Evolutionary conservation across 2,797 vertebrate species (phyloP).

Genomic region (Botia kubotai): DNA sequence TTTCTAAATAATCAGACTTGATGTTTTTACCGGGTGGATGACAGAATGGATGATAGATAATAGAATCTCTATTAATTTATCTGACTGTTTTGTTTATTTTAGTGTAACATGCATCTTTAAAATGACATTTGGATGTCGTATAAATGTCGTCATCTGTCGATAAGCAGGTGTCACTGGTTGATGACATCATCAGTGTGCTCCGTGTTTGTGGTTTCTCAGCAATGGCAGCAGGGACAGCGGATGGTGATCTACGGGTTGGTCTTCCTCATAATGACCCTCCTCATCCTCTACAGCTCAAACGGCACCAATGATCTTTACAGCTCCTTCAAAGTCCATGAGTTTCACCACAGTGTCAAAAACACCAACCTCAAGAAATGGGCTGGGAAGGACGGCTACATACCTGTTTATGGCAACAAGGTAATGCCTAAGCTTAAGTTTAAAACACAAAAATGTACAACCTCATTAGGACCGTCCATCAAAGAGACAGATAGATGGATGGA

Average conservation of each 20-base stretch:
- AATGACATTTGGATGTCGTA: not conserved
- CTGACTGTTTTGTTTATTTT: too few relatives aligned
- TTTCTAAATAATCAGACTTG: too few relatives aligned
- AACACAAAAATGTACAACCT: too few relatives aligned
- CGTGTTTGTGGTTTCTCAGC: constrained; percentile 36
- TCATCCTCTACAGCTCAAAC: constrained; percentile 94
- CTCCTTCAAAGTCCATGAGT: constrained; percentile 68
- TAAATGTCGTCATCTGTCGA: not conserved
- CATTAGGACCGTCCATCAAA: not conserved
- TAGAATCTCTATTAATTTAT: too few relatives aligned
- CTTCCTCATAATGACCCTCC: constrained; percentile 89
- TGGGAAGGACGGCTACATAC: constrained; percentile 82
- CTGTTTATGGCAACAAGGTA: constrained; percentile 90
- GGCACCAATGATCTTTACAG: constrained; percentile 77
- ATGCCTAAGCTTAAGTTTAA: not conserved
- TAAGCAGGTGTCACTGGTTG: not conserved
- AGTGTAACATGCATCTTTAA: too few relatives aligned
- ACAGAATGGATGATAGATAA: too few relatives aligned
- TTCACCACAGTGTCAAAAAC: constrained; percentile 62
- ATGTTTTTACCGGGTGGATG: too few relatives aligned
- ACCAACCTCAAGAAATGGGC: constrained; percentile 89
- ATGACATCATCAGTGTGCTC: not conserved
- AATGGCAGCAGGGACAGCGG: constrained; percentile 82
- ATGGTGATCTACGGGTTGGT: constrained; percentile 85
- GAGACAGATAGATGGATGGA: not conserved